Percentiles rank a stretch among this genome's conserved stretches.
These are phyloP conservation scores for Scelioninae gen. 1 DNA, from an alignment of 2,888 invertebrate genomes.

Conservation along the genomic window DNA sequence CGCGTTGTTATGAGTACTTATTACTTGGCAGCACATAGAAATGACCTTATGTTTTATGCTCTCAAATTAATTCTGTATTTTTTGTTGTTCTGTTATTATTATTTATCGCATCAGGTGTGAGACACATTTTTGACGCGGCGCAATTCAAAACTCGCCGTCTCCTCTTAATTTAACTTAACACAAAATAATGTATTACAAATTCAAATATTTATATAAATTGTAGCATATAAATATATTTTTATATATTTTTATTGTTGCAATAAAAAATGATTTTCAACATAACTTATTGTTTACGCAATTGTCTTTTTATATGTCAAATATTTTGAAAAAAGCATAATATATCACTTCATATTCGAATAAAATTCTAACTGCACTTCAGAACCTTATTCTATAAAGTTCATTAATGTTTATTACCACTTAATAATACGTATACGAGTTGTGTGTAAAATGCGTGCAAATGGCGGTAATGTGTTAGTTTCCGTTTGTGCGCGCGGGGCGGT, in stretches of 20 bases:
- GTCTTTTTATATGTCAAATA: too few species aligned
- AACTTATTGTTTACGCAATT: too few species aligned
- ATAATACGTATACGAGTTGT: slow-evolving; percentile 60
- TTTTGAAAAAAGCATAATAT: too few species aligned
- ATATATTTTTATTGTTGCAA: too few species aligned
- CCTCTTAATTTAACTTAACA: too few species aligned
- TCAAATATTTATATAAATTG: too few species aligned
- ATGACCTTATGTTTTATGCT: slow-evolving; percentile 4
- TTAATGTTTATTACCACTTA: slow-evolving; percentile 71
- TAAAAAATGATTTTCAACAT: too few species aligned
- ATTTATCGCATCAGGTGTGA: too few species aligned
- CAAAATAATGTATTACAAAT: too few species aligned
- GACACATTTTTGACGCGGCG: too few species aligned
- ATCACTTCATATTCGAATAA: background rate
- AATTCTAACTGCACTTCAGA: background rate
- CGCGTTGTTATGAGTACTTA: slow-evolving; percentile 42
- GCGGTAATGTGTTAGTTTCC: slow-evolving; percentile 41
- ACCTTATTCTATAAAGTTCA: slow-evolving; percentile 40
- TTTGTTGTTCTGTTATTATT: background rate
- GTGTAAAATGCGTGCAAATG: slow-evolving; percentile 50
- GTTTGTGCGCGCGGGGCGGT: slow-evolving; percentile 63
- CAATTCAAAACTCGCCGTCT: too few species aligned
- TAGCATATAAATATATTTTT: too few species aligned
- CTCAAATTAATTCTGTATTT: slow-evolving; percentile 33
- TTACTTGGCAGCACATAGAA: slow-evolving; percentile 20